Percentiles rank a stretch among this genome's conserved stretches.
phyloP scores from a whole-genome alignment of 2,888 invertebrate species.

The Melipona beecheii region DNA sequence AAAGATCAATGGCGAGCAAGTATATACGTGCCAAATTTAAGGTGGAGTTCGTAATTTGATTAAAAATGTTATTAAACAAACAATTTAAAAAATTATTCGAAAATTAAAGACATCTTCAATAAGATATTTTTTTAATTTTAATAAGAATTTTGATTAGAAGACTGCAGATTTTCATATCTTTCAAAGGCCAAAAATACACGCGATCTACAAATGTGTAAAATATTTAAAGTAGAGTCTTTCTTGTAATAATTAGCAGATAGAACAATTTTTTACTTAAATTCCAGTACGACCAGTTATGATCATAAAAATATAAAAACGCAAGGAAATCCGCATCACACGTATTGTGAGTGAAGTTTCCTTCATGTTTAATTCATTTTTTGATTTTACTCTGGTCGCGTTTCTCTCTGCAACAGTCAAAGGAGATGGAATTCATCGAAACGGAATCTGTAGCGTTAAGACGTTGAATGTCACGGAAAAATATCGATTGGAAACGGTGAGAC shows the following conservation, averaged over 20 bases:
- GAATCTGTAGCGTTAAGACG: neutral
- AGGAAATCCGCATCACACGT: no score
- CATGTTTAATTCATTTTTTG: conserved; percentile 50
- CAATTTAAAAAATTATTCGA: neutral
- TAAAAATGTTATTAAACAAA: no score
- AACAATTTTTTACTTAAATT: no score
- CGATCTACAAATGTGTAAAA: no score
- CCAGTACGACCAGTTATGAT: no score
- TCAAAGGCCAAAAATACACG: no score
- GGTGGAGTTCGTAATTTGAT: no score
- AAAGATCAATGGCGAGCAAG: conserved; percentile 15
- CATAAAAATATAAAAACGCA: no score
- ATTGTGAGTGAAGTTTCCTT: neutral
- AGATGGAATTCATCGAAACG: conserved; percentile 5
- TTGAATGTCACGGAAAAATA: neutral
- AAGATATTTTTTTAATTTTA: neutral
- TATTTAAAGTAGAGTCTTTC: no score
- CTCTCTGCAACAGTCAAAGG: neutral
- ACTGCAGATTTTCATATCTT: no score
- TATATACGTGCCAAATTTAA: neutral
- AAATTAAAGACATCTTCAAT: neutral
- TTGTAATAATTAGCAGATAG: no score
- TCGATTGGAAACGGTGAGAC: neutral
- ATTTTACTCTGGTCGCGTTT: neutral
- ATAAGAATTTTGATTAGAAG: neutral